Conservation (phyloP, 2,888 invertebrate species). For the Leistus spinibarbis region DNA sequence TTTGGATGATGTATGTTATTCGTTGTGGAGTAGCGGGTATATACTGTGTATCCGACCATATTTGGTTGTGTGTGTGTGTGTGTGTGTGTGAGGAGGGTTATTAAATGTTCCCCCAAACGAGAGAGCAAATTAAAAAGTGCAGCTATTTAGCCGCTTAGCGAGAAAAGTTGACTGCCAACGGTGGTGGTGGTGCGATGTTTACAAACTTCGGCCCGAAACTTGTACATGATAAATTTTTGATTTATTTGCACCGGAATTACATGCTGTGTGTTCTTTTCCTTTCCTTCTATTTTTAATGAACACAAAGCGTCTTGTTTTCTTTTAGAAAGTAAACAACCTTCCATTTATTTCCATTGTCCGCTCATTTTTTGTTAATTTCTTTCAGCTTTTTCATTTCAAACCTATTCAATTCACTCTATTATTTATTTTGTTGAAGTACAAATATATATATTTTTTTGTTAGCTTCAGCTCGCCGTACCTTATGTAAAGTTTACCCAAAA, state of each 20-base stretch:
- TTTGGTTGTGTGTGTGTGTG: background rate
- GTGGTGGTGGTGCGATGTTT: background rate
- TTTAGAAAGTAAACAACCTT: background rate
- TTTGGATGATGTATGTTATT: too few relatives aligned
- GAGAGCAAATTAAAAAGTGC: slow-evolving; percentile 24
- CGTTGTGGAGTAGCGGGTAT: too few relatives aligned
- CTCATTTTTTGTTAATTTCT: background rate
- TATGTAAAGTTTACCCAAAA: too few relatives aligned
- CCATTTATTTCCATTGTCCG: background rate
- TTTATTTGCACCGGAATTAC: slow-evolving; percentile 11
- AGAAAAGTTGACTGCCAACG: background rate
- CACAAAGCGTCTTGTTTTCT: background rate
- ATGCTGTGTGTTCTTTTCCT: background rate
- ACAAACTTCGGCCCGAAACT: slow-evolving; percentile 5
- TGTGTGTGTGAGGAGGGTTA: background rate
- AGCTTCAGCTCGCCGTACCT: too few relatives aligned
- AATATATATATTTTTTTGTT: too few relatives aligned
- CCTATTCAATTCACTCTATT: background rate
- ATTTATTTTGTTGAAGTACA: too few relatives aligned
- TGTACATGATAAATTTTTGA: slow-evolving; percentile 23
- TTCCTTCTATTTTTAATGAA: background rate
- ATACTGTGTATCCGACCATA: too few relatives aligned
- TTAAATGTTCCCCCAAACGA: slow-evolving; percentile 10
- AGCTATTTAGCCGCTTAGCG: slow-evolving; percentile 6
- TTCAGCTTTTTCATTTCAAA: background rate